Conservation (phyloP, 2,888 invertebrate genomes). For the Phaonia tiefii region DNA sequence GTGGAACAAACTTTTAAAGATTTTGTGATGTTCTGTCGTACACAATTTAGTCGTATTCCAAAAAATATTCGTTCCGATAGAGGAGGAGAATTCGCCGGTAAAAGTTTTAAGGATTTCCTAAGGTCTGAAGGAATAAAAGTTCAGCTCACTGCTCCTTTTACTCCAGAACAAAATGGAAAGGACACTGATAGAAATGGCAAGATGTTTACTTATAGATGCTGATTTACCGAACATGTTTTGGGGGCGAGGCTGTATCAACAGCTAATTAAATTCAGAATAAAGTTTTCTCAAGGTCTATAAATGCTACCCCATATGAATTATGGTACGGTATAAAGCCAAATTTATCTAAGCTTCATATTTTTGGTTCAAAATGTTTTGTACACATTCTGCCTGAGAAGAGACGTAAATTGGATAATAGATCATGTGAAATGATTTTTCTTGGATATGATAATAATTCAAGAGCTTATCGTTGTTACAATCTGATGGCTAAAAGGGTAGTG, state of each 20-base stretch:
- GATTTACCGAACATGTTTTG: conserved; percentile 31
- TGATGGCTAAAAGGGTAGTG: conserved; percentile 33
- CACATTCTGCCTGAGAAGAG: too few species aligned
- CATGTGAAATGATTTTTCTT: too few species aligned
- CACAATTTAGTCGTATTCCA: conserved; percentile 37
- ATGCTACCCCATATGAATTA: conserved; percentile 58
- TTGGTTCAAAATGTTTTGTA: too few species aligned
- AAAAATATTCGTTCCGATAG: conserved; percentile 53
- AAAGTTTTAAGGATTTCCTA: conserved; percentile 23
- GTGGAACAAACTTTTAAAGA: too few species aligned
- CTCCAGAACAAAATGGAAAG: too few species aligned
- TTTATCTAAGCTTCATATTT: too few species aligned
- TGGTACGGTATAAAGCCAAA: conserved; percentile 63
- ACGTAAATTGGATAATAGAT: too few species aligned
- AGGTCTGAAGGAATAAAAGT: conserved; percentile 19
- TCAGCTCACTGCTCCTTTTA: too few species aligned
- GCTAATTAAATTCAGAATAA: conserved; percentile 66
- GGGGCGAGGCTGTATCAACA: conserved; percentile 46
- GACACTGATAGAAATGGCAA: too few species aligned
- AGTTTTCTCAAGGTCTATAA: conserved; percentile 52
- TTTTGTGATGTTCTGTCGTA: conserved; percentile 51
- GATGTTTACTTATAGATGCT: conserved; percentile 41
- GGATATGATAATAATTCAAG: too few species aligned
- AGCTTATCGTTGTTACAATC: conserved; percentile 58
- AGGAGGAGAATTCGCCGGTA: conserved; percentile 44